phyloP scores from a whole-genome alignment of 64 coral and sea anemone genomes.

The Montipora foliosa region DNA sequence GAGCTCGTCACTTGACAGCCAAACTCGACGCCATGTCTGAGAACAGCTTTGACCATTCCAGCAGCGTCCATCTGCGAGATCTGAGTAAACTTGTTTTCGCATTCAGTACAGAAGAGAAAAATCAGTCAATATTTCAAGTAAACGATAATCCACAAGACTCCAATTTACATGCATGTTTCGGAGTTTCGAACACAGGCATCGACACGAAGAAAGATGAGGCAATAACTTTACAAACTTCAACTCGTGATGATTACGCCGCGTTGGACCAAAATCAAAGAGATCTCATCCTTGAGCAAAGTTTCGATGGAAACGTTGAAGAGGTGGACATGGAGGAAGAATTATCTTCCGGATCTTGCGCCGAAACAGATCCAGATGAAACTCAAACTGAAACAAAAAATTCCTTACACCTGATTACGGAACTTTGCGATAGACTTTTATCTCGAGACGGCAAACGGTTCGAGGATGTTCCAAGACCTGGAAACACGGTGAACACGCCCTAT shows the following conservation, averaged over 20 bases:
- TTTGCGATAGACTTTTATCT: conserved; percentile 3
- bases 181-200: neutral
- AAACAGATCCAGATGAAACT: neutral
- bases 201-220: neutral
- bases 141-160: neutral
- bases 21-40: neutral
- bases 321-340: neutral
- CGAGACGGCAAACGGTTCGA: neutral
- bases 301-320: neutral
- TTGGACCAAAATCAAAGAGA: neutral
- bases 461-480: neutral
- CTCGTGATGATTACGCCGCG: too few species aligned
- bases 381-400: neutral
- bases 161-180: neutral
- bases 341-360: neutral
- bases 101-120: neutral
- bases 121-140: neutral
- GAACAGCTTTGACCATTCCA: neutral
- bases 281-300: neutral
- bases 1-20: neutral
- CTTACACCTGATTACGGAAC: conserved; percentile 15
- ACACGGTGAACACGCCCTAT: neutral
- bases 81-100: neutral
- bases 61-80: conserved; percentile 28
- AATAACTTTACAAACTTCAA: too few species aligned